phyloP scores from a whole-genome alignment of 2,113 vertebrate genomes.

The Pangasianodon gigas region DNA sequence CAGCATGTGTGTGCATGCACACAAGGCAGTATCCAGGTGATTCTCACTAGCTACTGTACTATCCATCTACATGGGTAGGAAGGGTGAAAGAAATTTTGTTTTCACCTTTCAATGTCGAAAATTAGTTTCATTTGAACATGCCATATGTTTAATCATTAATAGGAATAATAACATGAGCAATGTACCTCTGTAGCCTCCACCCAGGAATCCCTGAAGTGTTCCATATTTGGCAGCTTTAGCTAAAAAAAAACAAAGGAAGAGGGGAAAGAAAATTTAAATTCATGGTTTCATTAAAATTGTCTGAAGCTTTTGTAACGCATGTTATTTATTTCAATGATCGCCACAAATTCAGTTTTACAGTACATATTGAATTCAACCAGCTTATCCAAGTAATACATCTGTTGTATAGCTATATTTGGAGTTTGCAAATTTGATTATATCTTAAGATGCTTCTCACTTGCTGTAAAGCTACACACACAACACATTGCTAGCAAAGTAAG shows the following conservation, averaged over 20 bases:
- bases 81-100: background rate
- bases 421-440: background rate
- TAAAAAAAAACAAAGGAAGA: slow-evolving; percentile 47
- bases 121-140: background rate
- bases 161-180: background rate
- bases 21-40: background rate
- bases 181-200: slow-evolving; percentile 69
- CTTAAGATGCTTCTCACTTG: background rate
- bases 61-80: background rate
- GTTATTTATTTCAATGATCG: background rate
- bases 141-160: background rate
- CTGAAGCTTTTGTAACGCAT: background rate
- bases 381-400: background rate
- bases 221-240: slow-evolving; percentile 80
- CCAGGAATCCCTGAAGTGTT: slow-evolving; percentile 71
- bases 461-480: background rate
- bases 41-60: background rate
- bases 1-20: background rate
- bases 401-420: background rate
- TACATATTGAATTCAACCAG: background rate
- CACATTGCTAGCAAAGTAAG: background rate
- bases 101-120: background rate
- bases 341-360: background rate
- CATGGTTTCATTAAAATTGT: background rate
- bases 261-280: background rate